phyloP scores from a whole-genome alignment of 2,113 vertebrate genomes.

The Vulpes lagopus region DNA sequence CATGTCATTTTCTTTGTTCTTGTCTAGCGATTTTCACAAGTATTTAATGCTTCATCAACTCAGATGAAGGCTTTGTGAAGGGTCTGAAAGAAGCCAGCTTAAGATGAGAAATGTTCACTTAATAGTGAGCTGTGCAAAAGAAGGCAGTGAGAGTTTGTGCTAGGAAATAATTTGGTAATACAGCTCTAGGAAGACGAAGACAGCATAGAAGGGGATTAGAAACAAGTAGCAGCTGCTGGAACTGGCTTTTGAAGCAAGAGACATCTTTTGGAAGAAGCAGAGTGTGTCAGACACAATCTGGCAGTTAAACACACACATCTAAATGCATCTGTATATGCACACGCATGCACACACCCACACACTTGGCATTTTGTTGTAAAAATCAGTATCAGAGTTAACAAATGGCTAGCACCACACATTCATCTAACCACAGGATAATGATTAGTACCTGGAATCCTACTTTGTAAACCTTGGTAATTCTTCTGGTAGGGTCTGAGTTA shows the following conservation, averaged over 20 bases:
- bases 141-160: background rate
- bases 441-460: background rate
- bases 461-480: background rate
- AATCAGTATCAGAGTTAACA: background rate
- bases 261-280: background rate
- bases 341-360: too few species aligned
- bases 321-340: accelerated
- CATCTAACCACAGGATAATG: background rate
- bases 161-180: background rate
- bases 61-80: background rate
- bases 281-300: background rate
- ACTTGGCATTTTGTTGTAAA: background rate
- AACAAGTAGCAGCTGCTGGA: background rate
- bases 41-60: background rate
- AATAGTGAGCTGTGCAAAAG: background rate
- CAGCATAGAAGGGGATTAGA: background rate
- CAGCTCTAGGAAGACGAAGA: background rate
- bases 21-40: background rate
- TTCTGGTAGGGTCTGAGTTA: background rate
- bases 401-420: background rate
- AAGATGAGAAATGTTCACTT: background rate
- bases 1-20: slow-evolving; percentile 22
- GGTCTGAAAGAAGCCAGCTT: background rate
- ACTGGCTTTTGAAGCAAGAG: background rate
- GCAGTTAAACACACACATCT: background rate